phyloP scores from a whole-genome alignment of 2,113 vertebrate genomes.

The Aplodontia rufa region DNA sequence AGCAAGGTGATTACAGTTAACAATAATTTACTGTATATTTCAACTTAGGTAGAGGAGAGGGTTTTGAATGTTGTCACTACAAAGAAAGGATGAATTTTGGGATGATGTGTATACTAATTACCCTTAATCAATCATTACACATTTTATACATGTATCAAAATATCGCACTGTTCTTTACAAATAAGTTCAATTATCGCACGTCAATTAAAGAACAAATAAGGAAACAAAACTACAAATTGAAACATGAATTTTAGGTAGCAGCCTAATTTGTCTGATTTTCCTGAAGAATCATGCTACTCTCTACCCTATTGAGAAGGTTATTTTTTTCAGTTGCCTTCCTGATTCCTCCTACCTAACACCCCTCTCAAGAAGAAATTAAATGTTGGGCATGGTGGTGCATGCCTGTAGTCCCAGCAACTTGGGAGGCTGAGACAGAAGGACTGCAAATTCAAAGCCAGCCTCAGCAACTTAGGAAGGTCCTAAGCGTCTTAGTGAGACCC shows the following conservation, averaged over 20 bases:
- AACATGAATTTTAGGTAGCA: neutral
- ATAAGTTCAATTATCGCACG: constrained; percentile 32
- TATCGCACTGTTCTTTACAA: neutral
- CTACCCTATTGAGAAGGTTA: neutral
- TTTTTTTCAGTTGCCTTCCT: neutral
- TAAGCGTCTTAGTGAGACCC: too few relatives aligned
- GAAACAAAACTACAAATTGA: constrained; percentile 11
- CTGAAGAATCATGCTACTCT: neutral
- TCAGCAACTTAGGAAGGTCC: too few relatives aligned
- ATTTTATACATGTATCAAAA: constrained; percentile 43
- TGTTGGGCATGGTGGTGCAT: too few relatives aligned
- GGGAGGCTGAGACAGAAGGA: too few relatives aligned
- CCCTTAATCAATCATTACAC: constrained; percentile 33
- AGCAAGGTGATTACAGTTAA: neutral
- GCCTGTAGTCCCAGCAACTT: too few relatives aligned
- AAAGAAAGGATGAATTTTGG: constrained; percentile 10
- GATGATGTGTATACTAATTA: constrained; percentile 10
- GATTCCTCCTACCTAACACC: neutral
- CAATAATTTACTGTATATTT: neutral
- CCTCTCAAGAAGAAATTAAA: constrained; percentile 36
- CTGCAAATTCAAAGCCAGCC: too few relatives aligned
- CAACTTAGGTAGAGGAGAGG: neutral
- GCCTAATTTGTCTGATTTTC: neutral
- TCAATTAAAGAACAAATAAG: constrained; percentile 45
- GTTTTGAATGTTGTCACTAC: constrained; percentile 46